phyloP scores from a whole-genome alignment of 92 coral and sea anemone species.

The Bergia puertoricense region DNA sequence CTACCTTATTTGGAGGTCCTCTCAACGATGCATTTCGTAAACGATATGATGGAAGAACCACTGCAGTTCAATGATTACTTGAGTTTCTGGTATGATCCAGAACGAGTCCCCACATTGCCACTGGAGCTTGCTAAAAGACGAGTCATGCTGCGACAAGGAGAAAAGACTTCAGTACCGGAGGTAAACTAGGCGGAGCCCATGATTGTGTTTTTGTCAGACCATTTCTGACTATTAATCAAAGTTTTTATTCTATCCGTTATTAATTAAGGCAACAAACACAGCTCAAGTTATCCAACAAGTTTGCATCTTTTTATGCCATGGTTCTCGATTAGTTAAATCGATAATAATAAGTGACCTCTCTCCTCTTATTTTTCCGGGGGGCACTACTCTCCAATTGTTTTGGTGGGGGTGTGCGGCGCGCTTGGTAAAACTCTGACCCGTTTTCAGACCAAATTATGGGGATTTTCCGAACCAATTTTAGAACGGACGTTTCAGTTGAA shows the following conservation, averaged over 20 bases:
- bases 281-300: no score
- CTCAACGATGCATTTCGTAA: constrained; percentile 76
- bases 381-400: no score
- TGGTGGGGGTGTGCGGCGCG: no score
- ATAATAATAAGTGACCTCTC: no score
- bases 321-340: no score
- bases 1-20: constrained; percentile 74
- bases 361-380: no score
- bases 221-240: neutral
- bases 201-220: neutral
- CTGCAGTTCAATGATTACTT: constrained; percentile 88
- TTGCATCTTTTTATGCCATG: no score
- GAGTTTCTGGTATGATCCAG: constrained; percentile 88
- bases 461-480: no score
- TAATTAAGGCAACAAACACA: neutral
- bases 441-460: no score
- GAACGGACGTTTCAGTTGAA: no score
- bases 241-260: neutral
- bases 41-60: constrained; percentile 83
- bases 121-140: constrained; percentile 75
- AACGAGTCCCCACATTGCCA: constrained; percentile 78
- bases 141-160: constrained; percentile 38
- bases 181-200: neutral
- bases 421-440: no score
- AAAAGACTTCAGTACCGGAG: neutral